These are phyloP conservation scores for Notiomystis cincta DNA, from an alignment of 2,113 vertebrate genomes.

Conservation along the genomic window DNA sequence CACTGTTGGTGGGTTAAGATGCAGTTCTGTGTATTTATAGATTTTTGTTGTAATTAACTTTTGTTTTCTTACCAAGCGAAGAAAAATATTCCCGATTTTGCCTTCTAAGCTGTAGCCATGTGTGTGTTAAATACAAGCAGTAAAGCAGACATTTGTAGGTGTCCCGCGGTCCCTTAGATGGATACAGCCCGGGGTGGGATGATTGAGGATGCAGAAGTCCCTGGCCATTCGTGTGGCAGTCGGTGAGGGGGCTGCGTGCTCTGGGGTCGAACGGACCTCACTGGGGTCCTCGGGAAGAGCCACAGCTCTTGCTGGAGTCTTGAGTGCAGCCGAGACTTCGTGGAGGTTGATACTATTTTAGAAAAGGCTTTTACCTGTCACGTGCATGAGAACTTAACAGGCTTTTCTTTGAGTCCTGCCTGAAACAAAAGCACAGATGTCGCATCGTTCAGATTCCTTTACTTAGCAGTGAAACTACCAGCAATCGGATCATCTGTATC, in stretches of 20 bases:
- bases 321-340: not conserved
- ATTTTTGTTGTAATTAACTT: not conserved
- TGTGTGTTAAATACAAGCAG: not conserved
- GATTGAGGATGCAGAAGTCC: not conserved
- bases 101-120: not conserved
- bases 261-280: not conserved
- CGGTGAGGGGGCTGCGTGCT: fast-evolving
- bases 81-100: not conserved
- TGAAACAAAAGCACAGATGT: conserved; percentile 7
- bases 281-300: not conserved
- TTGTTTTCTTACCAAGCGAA: not conserved
- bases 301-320: not conserved
- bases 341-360: not conserved
- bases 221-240: not conserved
- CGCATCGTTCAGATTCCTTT: not conserved
- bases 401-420: not conserved
- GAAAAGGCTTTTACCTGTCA: conserved; percentile 24
- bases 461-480: not conserved
- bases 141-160: not conserved
- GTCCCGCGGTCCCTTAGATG: not conserved
- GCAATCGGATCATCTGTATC: not conserved
- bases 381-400: not conserved
- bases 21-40: not conserved
- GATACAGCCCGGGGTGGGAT: fast-evolving
- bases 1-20: not conserved